Evolutionary conservation across 2,888 invertebrate species (phyloP), one percentile per base, ranked within the genome.

Genomic region (Hyposoter didymator): DNA sequence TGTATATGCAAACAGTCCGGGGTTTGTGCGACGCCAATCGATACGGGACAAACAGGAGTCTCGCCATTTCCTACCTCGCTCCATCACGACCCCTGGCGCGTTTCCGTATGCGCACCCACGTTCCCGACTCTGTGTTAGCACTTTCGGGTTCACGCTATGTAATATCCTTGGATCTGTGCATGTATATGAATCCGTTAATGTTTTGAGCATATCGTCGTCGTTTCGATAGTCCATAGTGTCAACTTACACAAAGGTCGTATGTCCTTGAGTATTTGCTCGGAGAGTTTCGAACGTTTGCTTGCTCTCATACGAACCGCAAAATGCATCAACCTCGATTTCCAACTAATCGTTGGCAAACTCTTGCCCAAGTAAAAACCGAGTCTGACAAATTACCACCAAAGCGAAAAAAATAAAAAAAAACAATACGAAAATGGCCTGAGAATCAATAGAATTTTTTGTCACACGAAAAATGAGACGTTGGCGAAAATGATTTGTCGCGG

Each of bases 11-110:
- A 66, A 73, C 52, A 80, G n/a, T 52, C 43, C 43, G 67, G 74
- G 81, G 64, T 78, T 67, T 69, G 72, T 52, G 64, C 72, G 62
- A 67, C 67, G 84, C 79, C 73, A 79, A 84, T 84, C 84, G 84
- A 84, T 84, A 84, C 84, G 74, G 73, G 67, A 80, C 84, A 84
- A 84, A 73, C 74, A 69, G 73, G 81, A 78, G 78, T 73, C 76
- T 75, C 69, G 73, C 49, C 66, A 49, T 67, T 82, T 64, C 75
- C 59, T 70, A 70, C 39, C 64, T 69, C 67, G 22, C 67, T 67
- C 81, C 59, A 35, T 81, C 67, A 32, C 84, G 59, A 69, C 64
- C 69, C 45, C 66, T 70, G 55, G 69, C 78, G 70, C 45, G 72
- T 73, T 47, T 55, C 78, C 70, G 78, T 79, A 79, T 79, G 78